Percentiles rank a stretch among this genome's conserved stretches.
Evolutionary conservation across 2,888 invertebrate species (phyloP).

Genomic region (Uloborus plumipes): DNA sequence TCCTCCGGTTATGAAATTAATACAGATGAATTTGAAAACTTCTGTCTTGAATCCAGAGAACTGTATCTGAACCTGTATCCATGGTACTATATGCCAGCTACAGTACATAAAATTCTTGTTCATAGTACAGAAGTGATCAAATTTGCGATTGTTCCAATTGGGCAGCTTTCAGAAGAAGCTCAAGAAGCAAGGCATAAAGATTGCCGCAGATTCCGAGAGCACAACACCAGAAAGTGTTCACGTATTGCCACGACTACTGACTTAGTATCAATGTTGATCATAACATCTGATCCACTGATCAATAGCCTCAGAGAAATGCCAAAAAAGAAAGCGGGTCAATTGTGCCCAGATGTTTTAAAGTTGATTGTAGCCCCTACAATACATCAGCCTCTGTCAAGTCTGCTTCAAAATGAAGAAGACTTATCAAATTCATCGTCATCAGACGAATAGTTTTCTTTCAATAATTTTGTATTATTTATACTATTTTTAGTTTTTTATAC

Average conservation of each 20-base stretch:
- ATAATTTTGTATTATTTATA: too few species aligned
- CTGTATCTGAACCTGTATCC: not conserved
- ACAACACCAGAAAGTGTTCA: not conserved
- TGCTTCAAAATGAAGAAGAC: too few species aligned
- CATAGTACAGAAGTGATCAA: not conserved
- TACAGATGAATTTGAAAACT: too few species aligned
- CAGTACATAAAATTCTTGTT: not conserved
- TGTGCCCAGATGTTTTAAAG: too few species aligned
- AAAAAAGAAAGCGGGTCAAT: too few species aligned
- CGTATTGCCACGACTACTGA: not conserved
- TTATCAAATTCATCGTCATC: too few species aligned
- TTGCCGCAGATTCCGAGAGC: not conserved
- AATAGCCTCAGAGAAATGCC: not conserved
- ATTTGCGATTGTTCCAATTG: not conserved
- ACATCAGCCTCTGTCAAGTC: too few species aligned
- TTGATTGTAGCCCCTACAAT: too few species aligned
- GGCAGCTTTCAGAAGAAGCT: not conserved
- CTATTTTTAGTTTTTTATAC: too few species aligned
- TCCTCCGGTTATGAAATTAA: too few species aligned
- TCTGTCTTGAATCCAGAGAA: too few species aligned
- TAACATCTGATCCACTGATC: not conserved
- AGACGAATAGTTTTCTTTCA: too few species aligned
- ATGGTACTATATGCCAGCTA: not conserved
- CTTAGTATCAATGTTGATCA: not conserved
- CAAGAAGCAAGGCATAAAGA: not conserved